phyloP scores from a whole-genome alignment of 2,888 invertebrate species.

The Drosophila longiperda region DNA sequence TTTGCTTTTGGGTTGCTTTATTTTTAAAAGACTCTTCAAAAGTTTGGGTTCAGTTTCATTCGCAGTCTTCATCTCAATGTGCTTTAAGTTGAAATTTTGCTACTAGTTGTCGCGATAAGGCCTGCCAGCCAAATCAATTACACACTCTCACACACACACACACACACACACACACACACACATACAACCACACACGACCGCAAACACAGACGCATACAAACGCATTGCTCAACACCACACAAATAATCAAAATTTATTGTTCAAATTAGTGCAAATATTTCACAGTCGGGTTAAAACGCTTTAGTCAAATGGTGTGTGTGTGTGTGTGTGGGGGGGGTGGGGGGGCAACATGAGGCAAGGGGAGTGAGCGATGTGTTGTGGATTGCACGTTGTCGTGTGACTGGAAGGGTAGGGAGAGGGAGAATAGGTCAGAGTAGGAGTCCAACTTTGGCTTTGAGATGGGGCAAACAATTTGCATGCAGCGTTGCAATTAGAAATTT shows the following conservation, averaged over 20 bases:
- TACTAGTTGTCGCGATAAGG: constrained; percentile 39
- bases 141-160: not conserved
- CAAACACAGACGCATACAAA: not conserved
- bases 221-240: constrained; percentile 33
- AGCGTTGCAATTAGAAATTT: constrained; percentile 76
- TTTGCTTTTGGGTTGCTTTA: constrained; percentile 6
- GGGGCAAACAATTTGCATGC: constrained; percentile 67
- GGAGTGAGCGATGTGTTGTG: not conserved
- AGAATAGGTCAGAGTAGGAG: not conserved
- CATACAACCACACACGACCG: not conserved
- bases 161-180: not conserved
- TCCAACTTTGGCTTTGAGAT: not conserved
- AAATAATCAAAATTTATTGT: constrained; percentile 77
- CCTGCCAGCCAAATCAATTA: constrained; percentile 50
- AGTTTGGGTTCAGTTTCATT: constrained; percentile 7
- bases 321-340: not conserved
- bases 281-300: constrained; percentile 47
- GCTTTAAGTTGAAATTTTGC: constrained; percentile 45
- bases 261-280: constrained; percentile 74
- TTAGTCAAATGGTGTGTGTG: no score
- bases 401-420: not conserved
- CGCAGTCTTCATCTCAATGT: not conserved
- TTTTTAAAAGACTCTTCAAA: constrained; percentile 1
- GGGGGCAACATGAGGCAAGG: not conserved
- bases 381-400: not conserved